Evolutionary conservation across 2,888 invertebrate species (phyloP).

Genomic region (Orgyia antiqua): DNA sequence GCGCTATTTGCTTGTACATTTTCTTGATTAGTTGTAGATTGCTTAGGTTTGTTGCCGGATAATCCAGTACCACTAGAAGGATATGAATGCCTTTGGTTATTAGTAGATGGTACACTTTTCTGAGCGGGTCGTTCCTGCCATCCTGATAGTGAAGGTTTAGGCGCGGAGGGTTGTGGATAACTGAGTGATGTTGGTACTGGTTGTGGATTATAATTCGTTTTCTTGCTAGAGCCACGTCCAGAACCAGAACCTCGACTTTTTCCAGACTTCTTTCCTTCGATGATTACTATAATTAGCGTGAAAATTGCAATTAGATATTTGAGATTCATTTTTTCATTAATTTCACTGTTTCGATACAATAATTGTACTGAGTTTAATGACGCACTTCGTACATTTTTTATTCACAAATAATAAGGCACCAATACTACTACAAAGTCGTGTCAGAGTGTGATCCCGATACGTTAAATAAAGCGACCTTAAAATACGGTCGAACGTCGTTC

Average conservation of each 20-base stretch:
- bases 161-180: constrained; percentile 52
- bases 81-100: constrained; percentile 51
- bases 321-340: constrained; percentile 37
- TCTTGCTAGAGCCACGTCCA: constrained; percentile 49
- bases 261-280: constrained; percentile 54
- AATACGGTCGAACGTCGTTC: constrained; percentile 39
- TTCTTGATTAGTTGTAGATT: constrained; percentile 47
- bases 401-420: no score
- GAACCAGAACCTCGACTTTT: constrained; percentile 58
- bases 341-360: constrained; percentile 9
- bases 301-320: constrained; percentile 34
- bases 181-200: constrained; percentile 63
- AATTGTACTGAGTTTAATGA: constrained; percentile 9
- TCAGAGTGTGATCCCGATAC: no score
- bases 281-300: constrained; percentile 33
- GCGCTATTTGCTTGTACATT: constrained; percentile 50
- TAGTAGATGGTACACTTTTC: constrained; percentile 33
- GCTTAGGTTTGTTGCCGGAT: constrained; percentile 50
- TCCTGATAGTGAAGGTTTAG: constrained; percentile 53
- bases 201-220: constrained; percentile 48
- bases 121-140: constrained; percentile 62
- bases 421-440: no score
- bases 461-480: no score
- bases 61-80: constrained; percentile 58
- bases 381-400: no score